Evolutionary conservation across 2,888 invertebrate genomes (phyloP).

Genomic region (Morpho achilles): DNA sequence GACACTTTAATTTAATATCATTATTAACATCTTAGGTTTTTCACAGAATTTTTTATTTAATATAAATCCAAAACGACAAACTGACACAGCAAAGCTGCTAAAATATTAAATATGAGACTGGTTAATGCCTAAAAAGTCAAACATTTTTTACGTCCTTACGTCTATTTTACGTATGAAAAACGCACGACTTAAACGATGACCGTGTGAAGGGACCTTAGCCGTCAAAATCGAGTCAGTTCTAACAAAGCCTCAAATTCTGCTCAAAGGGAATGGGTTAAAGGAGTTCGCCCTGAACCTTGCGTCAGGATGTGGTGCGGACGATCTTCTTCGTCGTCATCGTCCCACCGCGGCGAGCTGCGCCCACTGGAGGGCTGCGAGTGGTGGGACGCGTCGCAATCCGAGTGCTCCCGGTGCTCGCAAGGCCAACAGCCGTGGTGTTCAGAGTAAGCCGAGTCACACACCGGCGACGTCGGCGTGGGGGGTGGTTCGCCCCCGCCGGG

Average conservation of each 20-base stretch:
- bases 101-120: too few species aligned
- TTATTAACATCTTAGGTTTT: slow-evolving; percentile 4
- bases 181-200: too few species aligned
- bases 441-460: slow-evolving; percentile 73
- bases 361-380: slow-evolving; percentile 69
- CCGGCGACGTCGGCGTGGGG: slow-evolving; percentile 69
- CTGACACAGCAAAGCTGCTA: too few species aligned
- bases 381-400: slow-evolving; percentile 57
- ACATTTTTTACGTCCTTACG: too few species aligned
- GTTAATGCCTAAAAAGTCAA: too few species aligned
- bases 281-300: slow-evolving; percentile 62
- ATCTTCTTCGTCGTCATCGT: slow-evolving; percentile 67
- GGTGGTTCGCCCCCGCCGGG: slow-evolving; percentile 71
- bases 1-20: background rate
- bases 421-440: slow-evolving; percentile 74
- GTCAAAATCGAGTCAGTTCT: too few species aligned
- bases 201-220: too few species aligned
- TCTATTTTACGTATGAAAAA: too few species aligned
- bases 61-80: too few species aligned
- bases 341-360: slow-evolving; percentile 69
- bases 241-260: slow-evolving; percentile 37
- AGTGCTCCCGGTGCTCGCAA: slow-evolving; percentile 62
- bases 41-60: too few species aligned
- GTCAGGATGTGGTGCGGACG: slow-evolving; percentile 57
- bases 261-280: slow-evolving; percentile 30